Conservation (phyloP, 2,888 invertebrate species). For the Ectemnius continuus region DNA sequence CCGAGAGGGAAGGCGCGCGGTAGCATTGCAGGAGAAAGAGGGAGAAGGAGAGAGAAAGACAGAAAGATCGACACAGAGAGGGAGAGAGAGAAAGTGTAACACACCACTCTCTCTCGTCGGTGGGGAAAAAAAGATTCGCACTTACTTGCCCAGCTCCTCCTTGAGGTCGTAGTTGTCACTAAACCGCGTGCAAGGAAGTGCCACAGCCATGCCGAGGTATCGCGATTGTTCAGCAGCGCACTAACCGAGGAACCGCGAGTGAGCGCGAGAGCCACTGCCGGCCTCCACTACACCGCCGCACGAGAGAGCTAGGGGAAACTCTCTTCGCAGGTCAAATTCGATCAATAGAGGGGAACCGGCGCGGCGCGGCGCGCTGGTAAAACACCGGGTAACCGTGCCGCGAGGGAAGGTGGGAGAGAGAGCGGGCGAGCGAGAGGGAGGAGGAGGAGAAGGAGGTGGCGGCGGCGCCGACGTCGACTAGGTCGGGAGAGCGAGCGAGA, state of each 20-base stretch:
- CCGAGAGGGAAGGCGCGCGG: too few relatives aligned
- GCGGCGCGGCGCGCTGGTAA: slow-evolving; percentile 63
- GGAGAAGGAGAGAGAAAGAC: too few relatives aligned
- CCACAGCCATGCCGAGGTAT: slow-evolving; percentile 87
- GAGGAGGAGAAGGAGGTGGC: background rate
- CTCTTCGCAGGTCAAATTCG: slow-evolving; percentile 74
- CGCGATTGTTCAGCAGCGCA: slow-evolving; percentile 61
- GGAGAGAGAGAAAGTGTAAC: background rate
- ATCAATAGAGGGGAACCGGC: slow-evolving; percentile 73
- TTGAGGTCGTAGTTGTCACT: slow-evolving; percentile 99
- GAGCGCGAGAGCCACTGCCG: slow-evolving; percentile 61
- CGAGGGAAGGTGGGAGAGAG: background rate
- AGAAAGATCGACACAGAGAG: too few relatives aligned
- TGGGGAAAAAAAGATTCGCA: slow-evolving; percentile 66
- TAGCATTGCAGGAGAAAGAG: too few relatives aligned
- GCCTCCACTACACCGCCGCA: slow-evolving; percentile 69
- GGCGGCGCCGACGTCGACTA: background rate
- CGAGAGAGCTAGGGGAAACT: slow-evolving; percentile 64
- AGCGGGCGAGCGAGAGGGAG: slow-evolving; percentile 6
- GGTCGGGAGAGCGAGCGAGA: slow-evolving; percentile 14
- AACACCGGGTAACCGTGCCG: slow-evolving; percentile 57
- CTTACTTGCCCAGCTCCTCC: slow-evolving; percentile 99
- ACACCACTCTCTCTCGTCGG: background rate
- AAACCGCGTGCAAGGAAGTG: slow-evolving; percentile 96
- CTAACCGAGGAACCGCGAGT: slow-evolving; percentile 55